Conservation (phyloP, 2,113 vertebrate genomes). For the Astur gentilis region DNA sequence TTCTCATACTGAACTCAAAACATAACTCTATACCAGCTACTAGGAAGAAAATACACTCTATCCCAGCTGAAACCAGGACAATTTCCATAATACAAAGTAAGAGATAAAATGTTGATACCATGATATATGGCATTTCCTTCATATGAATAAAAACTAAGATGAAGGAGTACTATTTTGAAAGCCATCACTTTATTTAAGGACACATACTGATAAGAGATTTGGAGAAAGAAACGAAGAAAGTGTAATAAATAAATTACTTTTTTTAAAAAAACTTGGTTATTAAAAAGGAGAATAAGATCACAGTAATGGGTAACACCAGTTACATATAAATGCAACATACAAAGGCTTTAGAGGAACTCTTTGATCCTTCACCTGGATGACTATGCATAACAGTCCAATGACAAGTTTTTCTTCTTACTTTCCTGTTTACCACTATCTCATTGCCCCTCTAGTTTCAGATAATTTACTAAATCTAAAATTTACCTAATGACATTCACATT, state of each 20-base stretch:
- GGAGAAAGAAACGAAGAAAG: neutral
- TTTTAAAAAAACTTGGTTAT: neutral
- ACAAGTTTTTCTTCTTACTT: neutral
- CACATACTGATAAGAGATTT: neutral
- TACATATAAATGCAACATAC: neutral
- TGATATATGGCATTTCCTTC: neutral
- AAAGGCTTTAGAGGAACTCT: neutral
- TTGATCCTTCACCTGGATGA: neutral
- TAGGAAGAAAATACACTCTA: too few species aligned
- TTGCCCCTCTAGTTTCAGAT: neutral
- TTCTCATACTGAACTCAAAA: too few species aligned
- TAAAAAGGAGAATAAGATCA: neutral
- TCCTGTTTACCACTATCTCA: neutral
- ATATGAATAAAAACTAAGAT: neutral
- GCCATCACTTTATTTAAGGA: neutral
- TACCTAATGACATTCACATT: neutral
- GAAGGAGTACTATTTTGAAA: neutral
- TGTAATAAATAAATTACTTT: neutral
- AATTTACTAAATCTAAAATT: neutral
- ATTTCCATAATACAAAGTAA: neutral
- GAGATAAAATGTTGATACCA: neutral
- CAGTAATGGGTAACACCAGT: neutral
- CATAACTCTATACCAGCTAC: too few species aligned
- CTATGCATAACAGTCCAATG: neutral
- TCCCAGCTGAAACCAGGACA: too few species aligned